Conservation (phyloP, 23 tunicate genomes). For the Halocynthia aurantium region DNA sequence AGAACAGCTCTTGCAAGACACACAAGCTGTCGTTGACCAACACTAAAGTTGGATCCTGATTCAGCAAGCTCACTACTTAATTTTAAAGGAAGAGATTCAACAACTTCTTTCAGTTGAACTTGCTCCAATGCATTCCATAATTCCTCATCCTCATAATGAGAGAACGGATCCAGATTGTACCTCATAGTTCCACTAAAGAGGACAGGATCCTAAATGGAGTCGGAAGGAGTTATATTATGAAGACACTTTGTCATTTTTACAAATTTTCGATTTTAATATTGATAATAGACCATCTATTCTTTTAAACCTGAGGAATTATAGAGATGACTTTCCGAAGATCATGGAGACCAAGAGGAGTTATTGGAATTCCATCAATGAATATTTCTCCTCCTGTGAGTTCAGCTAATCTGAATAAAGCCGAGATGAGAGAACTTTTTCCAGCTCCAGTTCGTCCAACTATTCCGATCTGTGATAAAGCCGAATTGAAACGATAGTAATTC, state of each 20-base stretch:
- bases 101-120: slow-evolving; percentile 65
- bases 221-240: background rate
- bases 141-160: slow-evolving; percentile 52
- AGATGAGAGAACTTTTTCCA: slow-evolving; percentile 70
- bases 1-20: slow-evolving; percentile 95
- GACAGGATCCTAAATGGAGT: slow-evolving; percentile 56
- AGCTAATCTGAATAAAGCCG: slow-evolving; percentile 50
- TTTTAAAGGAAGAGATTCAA: slow-evolving; percentile 44
- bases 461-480: slow-evolving; percentile 21
- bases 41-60: slow-evolving; percentile 85
- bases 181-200: slow-evolving; percentile 81
- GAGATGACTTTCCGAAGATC: slow-evolving; percentile 45
- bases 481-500: too few species aligned
- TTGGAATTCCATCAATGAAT: slow-evolving; percentile 38
- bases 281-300: background rate
- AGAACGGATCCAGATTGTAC: slow-evolving; percentile 67
- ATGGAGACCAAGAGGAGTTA: slow-evolving; percentile 34
- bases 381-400: slow-evolving; percentile 41
- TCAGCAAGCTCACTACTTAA: slow-evolving; percentile 54
- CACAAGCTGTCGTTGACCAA: slow-evolving; percentile 92
- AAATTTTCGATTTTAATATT: background rate
- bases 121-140: slow-evolving; percentile 78
- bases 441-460: slow-evolving; percentile 82
- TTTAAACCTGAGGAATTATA: slow-evolving; percentile 31
- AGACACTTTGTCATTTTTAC: too few species aligned